These are phyloP conservation scores for Coturnix japonica DNA, from an alignment of 2,113 vertebrate genomes.

Conservation along the genomic window DNA sequence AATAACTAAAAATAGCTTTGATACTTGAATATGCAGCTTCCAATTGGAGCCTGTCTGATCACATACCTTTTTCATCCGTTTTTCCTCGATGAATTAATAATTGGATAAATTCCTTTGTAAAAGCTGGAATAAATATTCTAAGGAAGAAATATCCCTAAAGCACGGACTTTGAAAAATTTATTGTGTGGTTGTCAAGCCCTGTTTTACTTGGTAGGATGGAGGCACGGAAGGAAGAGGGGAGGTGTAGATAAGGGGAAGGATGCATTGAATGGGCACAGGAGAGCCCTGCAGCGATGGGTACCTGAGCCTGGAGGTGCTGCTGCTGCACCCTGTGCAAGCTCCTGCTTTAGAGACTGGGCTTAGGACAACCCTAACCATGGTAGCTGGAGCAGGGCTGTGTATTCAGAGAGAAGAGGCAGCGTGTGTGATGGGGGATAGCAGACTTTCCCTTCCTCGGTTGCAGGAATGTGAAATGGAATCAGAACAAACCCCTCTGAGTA, in stretches of 20 bases:
- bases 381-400: not conserved
- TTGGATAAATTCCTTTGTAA: slow-evolving; percentile 66
- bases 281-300: not conserved
- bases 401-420: not conserved
- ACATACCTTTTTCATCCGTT: not conserved
- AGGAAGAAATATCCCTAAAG: slow-evolving; percentile 56
- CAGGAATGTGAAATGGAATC: slow-evolving; percentile 40
- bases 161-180: slow-evolving; percentile 64
- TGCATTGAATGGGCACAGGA: not conserved
- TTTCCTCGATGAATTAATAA: slow-evolving; percentile 54
- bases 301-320: not conserved
- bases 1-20: slow-evolving; percentile 17
- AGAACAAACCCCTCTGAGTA: not conserved
- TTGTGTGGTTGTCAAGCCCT: slow-evolving; percentile 56
- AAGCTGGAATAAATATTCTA: slow-evolving; percentile 60
- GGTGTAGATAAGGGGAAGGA: slow-evolving; percentile 49
- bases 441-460: not conserved
- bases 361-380: not conserved
- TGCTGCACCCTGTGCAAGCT: not conserved
- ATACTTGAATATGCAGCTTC: not conserved
- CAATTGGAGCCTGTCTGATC: slow-evolving; percentile 12
- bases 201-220: slow-evolving; percentile 61
- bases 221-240: slow-evolving; percentile 50
- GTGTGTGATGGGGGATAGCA: not conserved
- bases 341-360: not conserved